These are phyloP conservation scores for Volucella inflata DNA, from an alignment of 2,888 invertebrate species.

Conservation along the genomic window DNA sequence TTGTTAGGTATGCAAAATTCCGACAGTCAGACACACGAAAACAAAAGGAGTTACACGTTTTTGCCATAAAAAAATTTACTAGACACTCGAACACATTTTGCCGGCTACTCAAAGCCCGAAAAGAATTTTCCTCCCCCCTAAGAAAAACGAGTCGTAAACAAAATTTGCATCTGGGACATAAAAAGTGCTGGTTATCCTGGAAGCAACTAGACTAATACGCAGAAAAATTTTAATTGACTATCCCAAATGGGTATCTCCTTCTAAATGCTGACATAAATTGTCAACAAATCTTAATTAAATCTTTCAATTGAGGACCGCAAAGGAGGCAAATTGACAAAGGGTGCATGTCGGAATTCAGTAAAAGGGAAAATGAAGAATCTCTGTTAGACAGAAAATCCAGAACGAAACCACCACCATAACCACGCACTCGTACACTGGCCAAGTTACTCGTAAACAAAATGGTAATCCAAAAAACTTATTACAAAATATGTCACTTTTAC, in stretches of 20 bases:
- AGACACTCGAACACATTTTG: constrained; percentile 4
- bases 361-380: neutral
- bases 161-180: constrained; percentile 33
- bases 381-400: neutral
- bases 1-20: no score
- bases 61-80: constrained; percentile 4
- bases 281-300: constrained; percentile 45
- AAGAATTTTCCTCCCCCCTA: neutral
- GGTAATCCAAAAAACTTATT: neutral
- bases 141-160: constrained; percentile 12
- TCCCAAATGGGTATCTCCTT: neutral
- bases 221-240: constrained; percentile 20
- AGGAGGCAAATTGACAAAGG: neutral
- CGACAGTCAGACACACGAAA: no score
- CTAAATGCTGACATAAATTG: constrained; percentile 15
- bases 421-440: neutral
- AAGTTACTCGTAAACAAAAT: neutral
- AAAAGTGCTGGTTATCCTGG: constrained; percentile 9
- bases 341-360: neutral
- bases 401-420: neutral
- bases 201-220: neutral
- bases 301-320: constrained; percentile 18
- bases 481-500: neutral
- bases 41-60: no score
- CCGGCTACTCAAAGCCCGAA: neutral